Evolutionary conservation across 1,140 invertebrate species (phyloP).

Genomic region (Spodoptera litura): DNA sequence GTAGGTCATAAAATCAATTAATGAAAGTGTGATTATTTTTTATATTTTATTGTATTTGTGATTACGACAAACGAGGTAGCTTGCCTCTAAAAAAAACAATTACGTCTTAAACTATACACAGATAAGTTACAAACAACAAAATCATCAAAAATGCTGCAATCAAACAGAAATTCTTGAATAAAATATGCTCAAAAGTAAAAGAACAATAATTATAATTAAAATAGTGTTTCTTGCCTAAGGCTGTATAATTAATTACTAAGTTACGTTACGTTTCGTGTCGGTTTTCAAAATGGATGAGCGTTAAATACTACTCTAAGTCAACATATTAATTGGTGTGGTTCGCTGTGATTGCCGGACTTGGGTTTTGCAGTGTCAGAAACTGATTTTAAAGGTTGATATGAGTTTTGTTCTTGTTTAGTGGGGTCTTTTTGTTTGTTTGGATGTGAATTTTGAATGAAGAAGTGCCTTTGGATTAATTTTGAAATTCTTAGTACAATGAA

Average conservation of each 20-base stretch:
- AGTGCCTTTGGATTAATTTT: no score
- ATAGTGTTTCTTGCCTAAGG: constrained; percentile 9
- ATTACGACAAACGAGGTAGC: no score
- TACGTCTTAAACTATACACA: no score
- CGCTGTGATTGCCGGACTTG: background rate
- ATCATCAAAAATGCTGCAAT: background rate
- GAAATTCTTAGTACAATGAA: no score
- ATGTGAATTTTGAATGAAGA: no score
- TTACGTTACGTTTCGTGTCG: constrained; percentile 21
- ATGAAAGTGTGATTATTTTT: no score
- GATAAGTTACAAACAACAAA: background rate
- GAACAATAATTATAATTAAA: constrained; percentile 38
- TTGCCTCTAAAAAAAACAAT: no score
- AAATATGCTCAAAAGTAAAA: constrained; percentile 7
- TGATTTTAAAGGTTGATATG: no score
- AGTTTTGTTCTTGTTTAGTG: background rate
- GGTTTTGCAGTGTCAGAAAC: background rate
- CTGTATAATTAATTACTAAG: constrained; percentile 16
- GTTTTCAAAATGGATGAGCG: constrained; percentile 22
- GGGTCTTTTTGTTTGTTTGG: background rate
- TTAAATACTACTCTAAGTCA: constrained; percentile 27
- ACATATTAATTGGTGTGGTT: constrained; percentile 15
- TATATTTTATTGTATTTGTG: no score
- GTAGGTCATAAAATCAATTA: no score
- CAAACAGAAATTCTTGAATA: background rate